Percentiles rank a stretch among this genome's conserved stretches.
Conservation (phyloP, 2,113 vertebrate genomes). For the Harpagus bidentatus region DNA sequence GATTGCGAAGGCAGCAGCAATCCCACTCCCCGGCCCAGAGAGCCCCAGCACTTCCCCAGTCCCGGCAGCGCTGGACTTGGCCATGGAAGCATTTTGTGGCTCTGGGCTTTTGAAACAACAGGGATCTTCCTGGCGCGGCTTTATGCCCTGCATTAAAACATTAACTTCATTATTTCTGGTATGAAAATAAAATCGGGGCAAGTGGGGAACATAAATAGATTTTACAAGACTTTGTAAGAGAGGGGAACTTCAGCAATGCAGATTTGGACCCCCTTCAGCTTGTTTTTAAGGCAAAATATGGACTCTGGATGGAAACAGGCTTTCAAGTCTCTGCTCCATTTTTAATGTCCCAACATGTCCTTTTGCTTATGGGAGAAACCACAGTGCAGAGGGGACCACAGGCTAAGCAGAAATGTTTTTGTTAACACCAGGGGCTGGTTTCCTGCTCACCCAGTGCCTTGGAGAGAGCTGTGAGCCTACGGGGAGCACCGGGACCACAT, state of each 20-base stretch:
- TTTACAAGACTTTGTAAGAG: not conserved
- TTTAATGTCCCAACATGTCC: accelerated
- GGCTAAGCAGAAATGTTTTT: accelerated
- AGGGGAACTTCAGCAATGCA: not conserved
- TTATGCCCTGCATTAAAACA: not conserved
- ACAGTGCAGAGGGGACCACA: accelerated
- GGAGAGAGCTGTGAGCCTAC: not conserved
- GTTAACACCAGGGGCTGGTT: accelerated
- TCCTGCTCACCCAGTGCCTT: accelerated
- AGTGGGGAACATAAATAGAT: not conserved
- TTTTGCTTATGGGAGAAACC: accelerated
- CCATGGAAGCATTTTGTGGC: accelerated
- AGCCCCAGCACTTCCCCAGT: not conserved
- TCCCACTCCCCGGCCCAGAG: accelerated
- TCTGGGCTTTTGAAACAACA: not conserved
- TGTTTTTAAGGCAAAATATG: not conserved
- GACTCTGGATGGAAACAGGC: not conserved
- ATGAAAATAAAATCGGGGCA: not conserved
- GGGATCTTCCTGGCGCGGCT: not conserved
- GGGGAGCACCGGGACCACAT: accelerated
- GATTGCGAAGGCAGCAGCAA: not conserved
- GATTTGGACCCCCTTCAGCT: not conserved
- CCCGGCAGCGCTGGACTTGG: accelerated
- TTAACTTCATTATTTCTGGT: not conserved
- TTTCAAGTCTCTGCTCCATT: accelerated